phyloP scores from a whole-genome alignment of 2,888 invertebrate species.

The Mesorhabditis belari region DNA sequence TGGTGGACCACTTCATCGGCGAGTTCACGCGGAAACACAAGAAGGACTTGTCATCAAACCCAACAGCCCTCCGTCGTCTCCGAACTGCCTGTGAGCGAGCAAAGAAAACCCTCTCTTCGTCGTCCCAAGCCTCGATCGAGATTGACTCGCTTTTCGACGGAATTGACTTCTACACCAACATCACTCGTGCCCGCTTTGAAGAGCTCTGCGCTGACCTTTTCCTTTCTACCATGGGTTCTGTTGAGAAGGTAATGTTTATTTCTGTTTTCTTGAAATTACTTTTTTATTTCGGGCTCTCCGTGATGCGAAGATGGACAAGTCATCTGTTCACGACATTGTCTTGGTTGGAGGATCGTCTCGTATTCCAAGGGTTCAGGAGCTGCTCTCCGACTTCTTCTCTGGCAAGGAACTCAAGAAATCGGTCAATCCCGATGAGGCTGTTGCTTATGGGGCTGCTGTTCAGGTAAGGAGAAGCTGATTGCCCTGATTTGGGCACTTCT shows the following conservation, averaged over 20 bases:
- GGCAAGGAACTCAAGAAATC: constrained; percentile 89
- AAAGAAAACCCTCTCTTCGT: constrained; percentile 63
- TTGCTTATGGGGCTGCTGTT: constrained; percentile 77
- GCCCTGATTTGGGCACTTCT: too few species aligned
- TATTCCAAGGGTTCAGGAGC: constrained; percentile 92
- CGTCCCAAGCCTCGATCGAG: constrained; percentile 66
- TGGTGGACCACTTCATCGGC: constrained; percentile 56
- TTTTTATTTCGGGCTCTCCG: too few species aligned
- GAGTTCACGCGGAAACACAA: constrained; percentile 67
- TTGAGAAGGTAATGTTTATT: constrained; percentile 94
- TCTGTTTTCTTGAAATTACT: too few species aligned
- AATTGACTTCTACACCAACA: constrained; percentile 89
- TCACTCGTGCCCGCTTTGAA: constrained; percentile 91
- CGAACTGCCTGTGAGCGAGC: constrained; percentile 77
- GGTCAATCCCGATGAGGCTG: constrained; percentile 95
- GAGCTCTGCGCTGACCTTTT: constrained; percentile 74
- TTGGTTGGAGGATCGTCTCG: constrained; percentile 84
- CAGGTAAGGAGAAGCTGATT: too few species aligned
- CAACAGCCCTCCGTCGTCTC: constrained; percentile 79
- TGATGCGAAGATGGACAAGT: constrained; percentile 76
- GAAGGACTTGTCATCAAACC: constrained; percentile 77
- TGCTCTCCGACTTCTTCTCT: constrained; percentile 77
- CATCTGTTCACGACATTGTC: constrained; percentile 66
- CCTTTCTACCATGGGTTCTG: constrained; percentile 90
- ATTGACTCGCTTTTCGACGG: constrained; percentile 92